These are phyloP conservation scores for Hypsibius dujardini DNA, from an alignment of 1,140 invertebrate species.

Conservation along the genomic window DNA sequence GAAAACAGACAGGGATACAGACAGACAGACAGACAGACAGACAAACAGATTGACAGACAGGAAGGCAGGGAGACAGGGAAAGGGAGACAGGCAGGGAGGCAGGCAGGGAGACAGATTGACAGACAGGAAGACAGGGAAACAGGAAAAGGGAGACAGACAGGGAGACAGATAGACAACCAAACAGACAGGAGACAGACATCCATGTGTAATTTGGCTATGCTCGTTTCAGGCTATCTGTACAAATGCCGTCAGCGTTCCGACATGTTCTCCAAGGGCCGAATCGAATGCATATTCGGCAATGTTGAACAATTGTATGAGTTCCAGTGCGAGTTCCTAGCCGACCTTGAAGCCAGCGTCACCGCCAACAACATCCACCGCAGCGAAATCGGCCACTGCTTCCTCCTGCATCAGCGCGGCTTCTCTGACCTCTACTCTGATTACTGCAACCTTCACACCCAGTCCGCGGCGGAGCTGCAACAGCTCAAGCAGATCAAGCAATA, in stretches of 20 bases:
- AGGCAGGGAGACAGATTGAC: too few relatives aligned
- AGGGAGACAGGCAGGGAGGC: too few relatives aligned
- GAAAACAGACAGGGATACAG: too few relatives aligned
- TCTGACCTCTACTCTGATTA: constrained; percentile 77
- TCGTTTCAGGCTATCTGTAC: constrained; percentile 39
- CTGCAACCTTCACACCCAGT: constrained; percentile 70
- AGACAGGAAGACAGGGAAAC: too few relatives aligned
- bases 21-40: too few relatives aligned
- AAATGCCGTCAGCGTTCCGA: constrained; percentile 52
- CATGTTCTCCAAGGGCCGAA: constrained; percentile 52
- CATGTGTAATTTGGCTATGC: not conserved
- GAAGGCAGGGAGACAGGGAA: too few relatives aligned
- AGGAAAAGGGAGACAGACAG: not conserved
- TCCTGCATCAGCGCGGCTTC: constrained; percentile 49
- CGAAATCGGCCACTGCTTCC: constrained; percentile 52
- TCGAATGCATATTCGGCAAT: constrained; percentile 58
- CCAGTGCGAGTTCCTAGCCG: constrained; percentile 49
- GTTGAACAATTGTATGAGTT: constrained; percentile 53
- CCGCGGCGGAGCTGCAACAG: constrained; percentile 51
- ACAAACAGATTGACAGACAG: too few relatives aligned
- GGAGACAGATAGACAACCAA: not conserved
- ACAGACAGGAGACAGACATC: not conserved
- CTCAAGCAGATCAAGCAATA: constrained; percentile 53
- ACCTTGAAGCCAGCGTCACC: constrained; percentile 48
- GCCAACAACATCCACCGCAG: constrained; percentile 48